Base-by-base conservation (phyloP, 1,140 invertebrate species). In the Leptoteleia sp. region DNA sequence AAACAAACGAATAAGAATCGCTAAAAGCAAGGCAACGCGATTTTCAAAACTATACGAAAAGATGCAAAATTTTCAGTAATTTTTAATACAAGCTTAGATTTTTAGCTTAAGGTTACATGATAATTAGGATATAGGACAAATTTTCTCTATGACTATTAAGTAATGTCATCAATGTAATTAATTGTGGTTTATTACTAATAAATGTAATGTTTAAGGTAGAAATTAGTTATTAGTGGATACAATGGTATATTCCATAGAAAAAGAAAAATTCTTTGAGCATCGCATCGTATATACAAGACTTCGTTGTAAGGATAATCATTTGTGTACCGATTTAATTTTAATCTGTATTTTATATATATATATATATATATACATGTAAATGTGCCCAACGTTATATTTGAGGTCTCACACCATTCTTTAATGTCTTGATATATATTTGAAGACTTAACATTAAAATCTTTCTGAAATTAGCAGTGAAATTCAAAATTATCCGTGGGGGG, bases 321-420 rank as follows among this genome's bases (percentile, higher is more conserved):
- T 43, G 80, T 84, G 73, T 84, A 82, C 59, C 57, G 73, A 37
- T 84, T 83, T 62, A 81, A 43, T 82, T 82, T 59, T 83, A 81
- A 81, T 79, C 16, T 82, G 80, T 82, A 33, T 16, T 22, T 61
- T 83, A 82, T 81, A 83, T 62, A 84, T 80, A 79, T n/a, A 22
- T 25, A 25, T 25, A 25, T 25, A 25, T 25, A 25, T 3, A n/a
- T n/a, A n/a, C n/a, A n/a, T n/a, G n/a, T n/a, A n/a, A n/a, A n/a
- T n/a, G n/a, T n/a, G n/a, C n/a, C n/a, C n/a, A n/a, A n/a, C n/a
- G n/a, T n/a, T n/a, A n/a, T n/a, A n/a, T n/a, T n/a, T n/a, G n/a
- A n/a, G n/a, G n/a, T n/a, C n/a, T n/a, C n/a, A n/a, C n/a, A n/a
- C n/a, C n/a, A n/a, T n/a, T n/a, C n/a, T n/a, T n/a, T n/a, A n/a